Evolutionary conservation across 2,888 invertebrate species (phyloP), one percentile per base, ranked within the genome.

Genomic region (Pristionchus entomophagus): DNA sequence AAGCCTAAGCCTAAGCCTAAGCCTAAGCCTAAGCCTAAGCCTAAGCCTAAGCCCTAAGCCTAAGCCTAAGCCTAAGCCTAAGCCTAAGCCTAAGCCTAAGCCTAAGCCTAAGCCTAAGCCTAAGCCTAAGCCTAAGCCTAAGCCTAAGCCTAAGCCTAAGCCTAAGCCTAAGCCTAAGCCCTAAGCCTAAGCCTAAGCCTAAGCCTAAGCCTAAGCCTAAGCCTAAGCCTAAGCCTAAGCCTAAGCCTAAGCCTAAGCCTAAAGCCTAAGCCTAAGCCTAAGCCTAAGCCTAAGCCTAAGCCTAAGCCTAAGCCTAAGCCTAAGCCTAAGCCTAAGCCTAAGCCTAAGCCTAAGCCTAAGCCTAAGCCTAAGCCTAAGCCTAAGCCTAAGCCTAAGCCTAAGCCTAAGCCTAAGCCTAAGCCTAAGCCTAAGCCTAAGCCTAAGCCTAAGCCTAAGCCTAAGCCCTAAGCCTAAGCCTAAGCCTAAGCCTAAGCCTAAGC

Each of bases 351-450:
- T 86, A 86, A 87, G 80, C 87, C 38, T 78, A 86, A 69, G 77
- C 69, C 86, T 86, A 86, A 86, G 85, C 86, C 80, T 86, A 86
- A 86, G 86, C 84, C 81, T 59, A 87, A 87, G 86, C 51, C 82
- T 86, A 86, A 87, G 80, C 87, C 32, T 83, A 84, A 84, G 86
- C 84, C 65, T 86, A 84, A 86, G 85, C 69, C 69, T 78, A 86
- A 84, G 86, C 84, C 65, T 86, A 84, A 86, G 85, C 69, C 69
- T 78, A 86, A 87, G 86, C 49, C 81, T 86, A 86, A 84, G 86
- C 84, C 62, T 86, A 84, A 86, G 84, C 62, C 80, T 59, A 87
- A 87, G 86, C 49, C 81, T 86, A 86, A 87, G 78, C 87, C 77
- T 82, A 77, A 86, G 77, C 86, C 86, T 86, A 73, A 86, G 86